Base-by-base conservation (phyloP, 1,140 invertebrate species). In the Odontomachus brunneus region DNA sequence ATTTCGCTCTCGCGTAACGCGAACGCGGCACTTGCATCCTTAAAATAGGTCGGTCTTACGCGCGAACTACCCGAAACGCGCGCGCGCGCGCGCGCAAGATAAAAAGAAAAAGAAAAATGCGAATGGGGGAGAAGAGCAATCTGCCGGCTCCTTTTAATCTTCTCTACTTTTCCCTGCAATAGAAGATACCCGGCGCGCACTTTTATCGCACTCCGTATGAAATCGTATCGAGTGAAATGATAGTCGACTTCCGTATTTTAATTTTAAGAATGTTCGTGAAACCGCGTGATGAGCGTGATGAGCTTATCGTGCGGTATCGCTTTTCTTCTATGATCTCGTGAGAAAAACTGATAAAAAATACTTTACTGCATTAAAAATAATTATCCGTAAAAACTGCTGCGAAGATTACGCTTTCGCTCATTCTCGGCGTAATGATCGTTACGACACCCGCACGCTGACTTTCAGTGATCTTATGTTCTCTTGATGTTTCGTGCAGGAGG, bases 1-100 rank as follows among this genome's bases (percentile, higher is more conserved):
- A 48, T 80, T 78, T 7, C 14, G 1, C 9, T 57, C 51, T 59
- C 33, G 19, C 11, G 33, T 80, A 57, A 51, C 55, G 22, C 33
- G 38, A 65, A 63, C 19, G n/a, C 26, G n/a, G 24, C 29, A 57
- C 51, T 71, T 29, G 22, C n/a, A 57, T 22, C 14, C 65, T 59
- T 57, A 59, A 57, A 44, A 57, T 29, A 11, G 75, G 2, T 71
- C 7, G n/a, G 22, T 48, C 0, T 7, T 5, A 44, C 38, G 38
- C 38, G 38, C 38, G 17, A 57, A 80, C 38, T n/a, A 57, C 22
- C 33, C 12, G 48, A 78, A 57, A 29, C 1, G 38, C 7, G n/a
- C n/a, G n/a, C n/a, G n/a, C n/a, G n/a, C n/a, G n/a, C n/a, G n/a
- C n/a, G n/a, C n/a, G n/a, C n/a, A n/a, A n/a, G n/a, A n/a, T 14